Conservation (phyloP, 1,140 invertebrate species). For the Caenorhabditis latens region DNA sequence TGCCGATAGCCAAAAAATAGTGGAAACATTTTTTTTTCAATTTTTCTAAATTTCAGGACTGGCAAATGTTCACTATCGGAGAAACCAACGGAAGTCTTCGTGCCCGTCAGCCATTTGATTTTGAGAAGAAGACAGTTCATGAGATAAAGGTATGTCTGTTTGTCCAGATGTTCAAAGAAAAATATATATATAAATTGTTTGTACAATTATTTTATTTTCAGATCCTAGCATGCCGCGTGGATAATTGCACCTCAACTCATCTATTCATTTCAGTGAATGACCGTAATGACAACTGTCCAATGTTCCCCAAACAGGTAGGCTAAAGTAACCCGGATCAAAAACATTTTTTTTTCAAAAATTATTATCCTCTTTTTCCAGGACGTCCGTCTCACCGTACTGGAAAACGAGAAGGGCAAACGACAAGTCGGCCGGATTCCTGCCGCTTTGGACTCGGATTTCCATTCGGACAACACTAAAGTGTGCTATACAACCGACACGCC, state of each 20-base stretch:
- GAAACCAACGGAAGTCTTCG: slow-evolving; percentile 39
- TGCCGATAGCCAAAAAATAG: no score
- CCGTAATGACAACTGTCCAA: slow-evolving; percentile 65
- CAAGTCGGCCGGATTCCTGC: slow-evolving; percentile 59
- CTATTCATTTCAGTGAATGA: slow-evolving; percentile 59
- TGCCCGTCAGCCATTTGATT: slow-evolving; percentile 57
- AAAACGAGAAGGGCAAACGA: slow-evolving; percentile 57
- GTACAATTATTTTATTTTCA: slow-evolving; percentile 35
- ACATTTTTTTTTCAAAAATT: slow-evolving; percentile 17
- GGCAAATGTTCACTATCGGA: slow-evolving; percentile 55
- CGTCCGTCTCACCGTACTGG: slow-evolving; percentile 52
- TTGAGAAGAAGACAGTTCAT: slow-evolving; percentile 64
- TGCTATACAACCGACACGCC: slow-evolving; percentile 59
- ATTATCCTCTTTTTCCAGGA: not conserved
- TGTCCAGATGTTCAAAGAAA: not conserved
- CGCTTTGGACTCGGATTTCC: slow-evolving; percentile 61
- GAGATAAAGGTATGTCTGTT: slow-evolving; percentile 37
- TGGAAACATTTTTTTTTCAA: not conserved
- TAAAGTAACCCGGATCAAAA: not conserved
- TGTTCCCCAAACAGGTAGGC: slow-evolving; percentile 63
- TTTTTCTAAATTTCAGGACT: slow-evolving; percentile 44
- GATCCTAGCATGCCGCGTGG: slow-evolving; percentile 31
- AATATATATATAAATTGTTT: no score
- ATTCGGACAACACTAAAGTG: slow-evolving; percentile 60
- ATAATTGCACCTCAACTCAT: slow-evolving; percentile 56